A percentile compares a stretch with the other conserved stretches of the same genome.
Evolutionary conservation across 2,113 vertebrate species (phyloP).

Genomic region (Upupa epops): DNA sequence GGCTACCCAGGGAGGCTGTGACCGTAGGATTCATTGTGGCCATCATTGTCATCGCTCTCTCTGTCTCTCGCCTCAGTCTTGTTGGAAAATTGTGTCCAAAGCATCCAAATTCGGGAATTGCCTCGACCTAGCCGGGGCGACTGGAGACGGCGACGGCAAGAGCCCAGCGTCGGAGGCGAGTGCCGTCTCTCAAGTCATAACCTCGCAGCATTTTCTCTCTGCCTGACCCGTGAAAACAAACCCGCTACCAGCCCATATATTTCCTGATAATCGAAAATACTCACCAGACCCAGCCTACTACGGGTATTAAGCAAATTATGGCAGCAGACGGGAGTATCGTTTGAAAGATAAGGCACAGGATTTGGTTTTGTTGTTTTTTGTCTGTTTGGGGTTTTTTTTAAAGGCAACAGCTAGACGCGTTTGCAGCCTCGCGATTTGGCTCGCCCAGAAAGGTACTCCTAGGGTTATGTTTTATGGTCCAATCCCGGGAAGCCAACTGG

Average conservation of each 20-base stretch:
- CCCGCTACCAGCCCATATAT: conserved; percentile 61
- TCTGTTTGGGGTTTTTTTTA: too few relatives aligned
- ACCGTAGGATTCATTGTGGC: background rate
- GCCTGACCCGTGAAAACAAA: conserved; percentile 22
- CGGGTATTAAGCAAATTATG: conserved; percentile 75
- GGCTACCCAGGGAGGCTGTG: background rate
- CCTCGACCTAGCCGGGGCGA: background rate
- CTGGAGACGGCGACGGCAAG: background rate
- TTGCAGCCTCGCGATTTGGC: conserved; percentile 46
- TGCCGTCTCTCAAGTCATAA: background rate
- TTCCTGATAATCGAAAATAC: conserved; percentile 77
- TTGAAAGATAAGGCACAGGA: conserved; percentile 47
- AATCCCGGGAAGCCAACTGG: conserved; percentile 74
- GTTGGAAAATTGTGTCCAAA: conserved; percentile 14
- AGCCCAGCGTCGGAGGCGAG: background rate
- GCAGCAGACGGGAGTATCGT: conserved; percentile 63
- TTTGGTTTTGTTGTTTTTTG: background rate
- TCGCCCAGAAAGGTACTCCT: conserved; percentile 34
- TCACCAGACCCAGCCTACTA: conserved; percentile 72
- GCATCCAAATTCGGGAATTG: background rate
- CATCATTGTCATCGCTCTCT: background rate
- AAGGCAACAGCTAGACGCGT: conserved; percentile 5
- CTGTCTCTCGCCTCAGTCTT: background rate
- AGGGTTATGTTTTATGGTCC: conserved; percentile 67
- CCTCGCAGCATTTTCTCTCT: background rate